These are phyloP conservation scores for Tipula helvola DNA, from an alignment of 2,888 invertebrate species.

Conservation along the genomic window DNA sequence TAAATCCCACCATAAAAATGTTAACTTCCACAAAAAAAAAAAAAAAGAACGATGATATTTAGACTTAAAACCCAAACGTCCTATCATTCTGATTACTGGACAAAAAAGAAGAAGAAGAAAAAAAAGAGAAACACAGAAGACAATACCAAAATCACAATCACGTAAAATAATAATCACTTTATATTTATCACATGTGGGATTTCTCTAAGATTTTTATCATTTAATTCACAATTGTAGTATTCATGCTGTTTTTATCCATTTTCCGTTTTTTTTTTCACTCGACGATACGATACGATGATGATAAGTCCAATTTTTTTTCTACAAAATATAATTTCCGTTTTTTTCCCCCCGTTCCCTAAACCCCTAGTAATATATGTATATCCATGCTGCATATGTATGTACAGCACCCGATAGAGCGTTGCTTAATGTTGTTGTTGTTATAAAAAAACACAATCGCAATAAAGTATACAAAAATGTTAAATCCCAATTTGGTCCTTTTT, in stretches of 20 bases:
- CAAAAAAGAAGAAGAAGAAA: not conserved
- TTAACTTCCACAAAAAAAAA: not conserved
- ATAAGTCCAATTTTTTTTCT: not conserved
- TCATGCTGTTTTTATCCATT: not conserved
- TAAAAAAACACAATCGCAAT: not conserved
- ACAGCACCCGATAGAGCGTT: not conserved
- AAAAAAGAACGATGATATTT: not conserved
- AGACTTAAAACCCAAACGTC: not conserved
- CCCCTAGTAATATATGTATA: not conserved
- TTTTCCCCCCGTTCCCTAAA: not conserved
- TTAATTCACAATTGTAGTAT: not conserved
- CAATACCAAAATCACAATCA: not conserved
- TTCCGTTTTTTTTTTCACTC: not conserved
- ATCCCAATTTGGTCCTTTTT: not conserved
- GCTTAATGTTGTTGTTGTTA: not conserved
- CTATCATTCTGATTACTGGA: not conserved
- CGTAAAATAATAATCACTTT: not conserved
- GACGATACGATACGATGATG: not conserved
- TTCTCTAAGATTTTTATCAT: not conserved
- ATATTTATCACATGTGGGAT: not conserved
- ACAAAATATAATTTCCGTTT: not conserved
- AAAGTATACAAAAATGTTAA: not conserved
- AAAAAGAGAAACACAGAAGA: not conserved
- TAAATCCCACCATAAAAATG: not conserved
- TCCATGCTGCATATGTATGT: not conserved